Evolutionary conservation across 2,113 vertebrate genomes (phyloP).

Genomic region (Paramisgurnus dabryanus): DNA sequence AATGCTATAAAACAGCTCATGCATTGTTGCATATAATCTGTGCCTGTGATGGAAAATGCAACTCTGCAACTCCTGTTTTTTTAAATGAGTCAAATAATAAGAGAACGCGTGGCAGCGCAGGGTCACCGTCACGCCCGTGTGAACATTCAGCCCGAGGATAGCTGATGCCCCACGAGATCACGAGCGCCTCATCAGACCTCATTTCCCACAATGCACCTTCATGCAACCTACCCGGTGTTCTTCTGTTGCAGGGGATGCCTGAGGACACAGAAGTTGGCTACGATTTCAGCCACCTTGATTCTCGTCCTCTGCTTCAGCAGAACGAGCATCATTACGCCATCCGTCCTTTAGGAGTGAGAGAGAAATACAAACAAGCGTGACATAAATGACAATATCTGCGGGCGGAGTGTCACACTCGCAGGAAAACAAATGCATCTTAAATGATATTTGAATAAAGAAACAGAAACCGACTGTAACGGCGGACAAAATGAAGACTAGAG

Average conservation of each 20-base stretch:
- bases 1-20: not conserved
- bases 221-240: slow-evolving; percentile 16
- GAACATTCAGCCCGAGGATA: slow-evolving; percentile 46
- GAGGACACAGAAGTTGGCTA: slow-evolving; percentile 22
- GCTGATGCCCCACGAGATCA: slow-evolving; percentile 44
- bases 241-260: slow-evolving; percentile 38
- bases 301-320: not conserved
- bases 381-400: not conserved
- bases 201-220: slow-evolving; percentile 49
- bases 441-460: too few species aligned
- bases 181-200: slow-evolving; percentile 36
- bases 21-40: not conserved
- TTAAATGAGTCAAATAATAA: slow-evolving; percentile 41
- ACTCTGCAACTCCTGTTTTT: slow-evolving; percentile 6
- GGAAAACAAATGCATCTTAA: too few species aligned
- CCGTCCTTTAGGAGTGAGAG: not conserved
- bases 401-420: not conserved
- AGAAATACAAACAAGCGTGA: not conserved
- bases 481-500: not conserved
- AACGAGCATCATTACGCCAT: not conserved
- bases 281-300: slow-evolving; percentile 38
- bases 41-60: not conserved
- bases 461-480: not conserved
- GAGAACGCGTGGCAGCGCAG: slow-evolving; percentile 10
- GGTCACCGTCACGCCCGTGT: slow-evolving; percentile 60